Conservation (phyloP, 2,113 vertebrate genomes). For the Rhagologus leucostigma region DNA sequence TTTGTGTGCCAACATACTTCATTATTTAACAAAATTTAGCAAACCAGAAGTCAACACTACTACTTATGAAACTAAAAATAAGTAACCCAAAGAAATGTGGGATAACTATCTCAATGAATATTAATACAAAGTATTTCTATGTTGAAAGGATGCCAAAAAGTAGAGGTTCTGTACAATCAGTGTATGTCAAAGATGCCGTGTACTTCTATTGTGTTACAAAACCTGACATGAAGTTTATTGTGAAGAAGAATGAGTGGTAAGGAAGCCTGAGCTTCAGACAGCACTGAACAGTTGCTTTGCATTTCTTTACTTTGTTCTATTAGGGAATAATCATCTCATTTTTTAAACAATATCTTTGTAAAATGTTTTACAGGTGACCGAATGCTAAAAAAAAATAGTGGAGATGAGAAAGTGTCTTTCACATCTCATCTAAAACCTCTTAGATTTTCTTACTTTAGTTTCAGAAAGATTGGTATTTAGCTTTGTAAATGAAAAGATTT, state of each 20-base stretch:
- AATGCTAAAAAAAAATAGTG: not conserved
- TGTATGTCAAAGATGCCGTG: not conserved
- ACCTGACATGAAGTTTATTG: not conserved
- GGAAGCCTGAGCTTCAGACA: not conserved
- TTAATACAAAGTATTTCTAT: not conserved
- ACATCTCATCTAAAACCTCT: not conserved
- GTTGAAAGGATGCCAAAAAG: not conserved
- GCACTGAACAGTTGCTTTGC: not conserved
- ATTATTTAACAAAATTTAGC: slow-evolving; percentile 59
- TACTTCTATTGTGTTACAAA: not conserved
- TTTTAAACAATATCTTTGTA: not conserved
- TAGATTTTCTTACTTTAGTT: not conserved
- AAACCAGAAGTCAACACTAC: slow-evolving; percentile 26
- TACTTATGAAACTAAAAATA: slow-evolving; percentile 21
- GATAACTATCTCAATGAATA: not conserved
- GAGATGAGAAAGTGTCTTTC: rapidly evolving
- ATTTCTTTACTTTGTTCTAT: not conserved
- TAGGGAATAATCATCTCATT: not conserved
- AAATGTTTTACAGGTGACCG: not conserved
- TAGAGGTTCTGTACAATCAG: not conserved
- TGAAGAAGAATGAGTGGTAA: not conserved
- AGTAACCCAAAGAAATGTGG: not conserved
- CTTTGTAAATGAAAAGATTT: not conserved
- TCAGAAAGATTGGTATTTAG: not conserved
- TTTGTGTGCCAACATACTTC: slow-evolving; percentile 29